Base-by-base conservation (phyloP, 2,888 invertebrate genomes). In the Siphonodentalium dalli region DNA sequence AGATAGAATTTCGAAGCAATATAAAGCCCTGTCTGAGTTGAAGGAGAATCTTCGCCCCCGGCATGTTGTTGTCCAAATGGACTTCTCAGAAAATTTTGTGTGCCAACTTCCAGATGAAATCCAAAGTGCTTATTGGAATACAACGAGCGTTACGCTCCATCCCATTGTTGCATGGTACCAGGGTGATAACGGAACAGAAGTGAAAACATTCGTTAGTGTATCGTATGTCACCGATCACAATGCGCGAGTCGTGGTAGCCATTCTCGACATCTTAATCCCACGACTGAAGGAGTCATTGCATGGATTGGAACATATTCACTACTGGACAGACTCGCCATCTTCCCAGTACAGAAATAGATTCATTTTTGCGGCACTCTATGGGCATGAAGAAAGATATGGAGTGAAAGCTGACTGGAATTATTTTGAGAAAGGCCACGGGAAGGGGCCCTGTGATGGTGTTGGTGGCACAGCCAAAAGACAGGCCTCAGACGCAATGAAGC, bases 251-350 rank as follows among this genome's bases (percentile, higher is more conserved):
- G 57, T 54, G 9, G 20, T 49, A 11, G 24, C 57, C 3, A 58
- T 54, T 24, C 33, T 64, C 2, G 33, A 42, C 4, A 39, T 42
- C 13, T 33, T 54, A 5, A 27, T 58, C 13, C 38, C 43, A 23
- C 7, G 31, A 8, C 13, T 45, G 8, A 62, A 56, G 28, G 33
- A 38, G 24, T 26, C 21, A 9, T 33, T 46, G 3, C 59, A 42
- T 1, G 15, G 28, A n/a, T 15, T 33, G 6, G 15, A 18, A 9
- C 38, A 5, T 4, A 4, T 54, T 15, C 54, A 61, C 21, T 61
- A 56, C 48, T 63, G 61, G 61, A 65, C 63, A n/a, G 61, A 63
- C 24, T 54, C 52, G 38, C 65, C 56, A n/a, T 48, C 57, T 9
- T 56, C 54, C 6, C 63, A 65, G 24, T 63, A 64, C 42, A 24